Evolutionary conservation across 1,140 invertebrate species (phyloP).

Genomic region (Anagrus nilaparvatae): DNA sequence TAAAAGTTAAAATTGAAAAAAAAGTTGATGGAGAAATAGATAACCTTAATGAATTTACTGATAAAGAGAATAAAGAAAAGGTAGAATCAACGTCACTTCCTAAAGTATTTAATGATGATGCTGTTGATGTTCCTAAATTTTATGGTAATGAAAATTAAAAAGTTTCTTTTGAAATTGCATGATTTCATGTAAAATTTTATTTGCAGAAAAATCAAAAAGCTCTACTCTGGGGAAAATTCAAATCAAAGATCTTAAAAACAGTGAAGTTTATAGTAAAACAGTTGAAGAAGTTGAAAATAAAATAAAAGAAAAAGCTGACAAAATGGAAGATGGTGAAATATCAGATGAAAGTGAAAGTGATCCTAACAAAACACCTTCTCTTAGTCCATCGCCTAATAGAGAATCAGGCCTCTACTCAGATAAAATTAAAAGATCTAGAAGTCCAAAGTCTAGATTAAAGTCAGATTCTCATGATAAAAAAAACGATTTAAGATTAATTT

Average conservation of each 20-base stretch:
- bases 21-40: too few relatives aligned
- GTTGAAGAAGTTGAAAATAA: slow-evolving; percentile 56
- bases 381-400: slow-evolving; percentile 29
- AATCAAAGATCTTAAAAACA: slow-evolving; percentile 58
- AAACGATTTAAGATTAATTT: slow-evolving; percentile 38
- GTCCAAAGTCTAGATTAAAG: slow-evolving; percentile 15
- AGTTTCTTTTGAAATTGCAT: too few relatives aligned
- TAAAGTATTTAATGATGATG: too few relatives aligned
- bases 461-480: slow-evolving; percentile 26
- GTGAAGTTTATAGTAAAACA: slow-evolving; percentile 53
- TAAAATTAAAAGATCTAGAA: slow-evolving; percentile 18
- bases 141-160: too few relatives aligned
- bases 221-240: slow-evolving; percentile 38
- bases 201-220: slow-evolving; percentile 34
- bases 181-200: not conserved
- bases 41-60: too few relatives aligned
- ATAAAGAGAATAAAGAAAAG: too few relatives aligned
- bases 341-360: slow-evolving; percentile 47
- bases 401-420: slow-evolving; percentile 19
- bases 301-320: slow-evolving; percentile 48
- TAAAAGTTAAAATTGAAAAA: too few relatives aligned
- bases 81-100: too few relatives aligned
- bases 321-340: slow-evolving; percentile 53
- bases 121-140: too few relatives aligned
- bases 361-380: slow-evolving; percentile 38